Conservation (phyloP, 2,797 vertebrate species). For the Lepidocolaptes lacrymiger region DNA sequence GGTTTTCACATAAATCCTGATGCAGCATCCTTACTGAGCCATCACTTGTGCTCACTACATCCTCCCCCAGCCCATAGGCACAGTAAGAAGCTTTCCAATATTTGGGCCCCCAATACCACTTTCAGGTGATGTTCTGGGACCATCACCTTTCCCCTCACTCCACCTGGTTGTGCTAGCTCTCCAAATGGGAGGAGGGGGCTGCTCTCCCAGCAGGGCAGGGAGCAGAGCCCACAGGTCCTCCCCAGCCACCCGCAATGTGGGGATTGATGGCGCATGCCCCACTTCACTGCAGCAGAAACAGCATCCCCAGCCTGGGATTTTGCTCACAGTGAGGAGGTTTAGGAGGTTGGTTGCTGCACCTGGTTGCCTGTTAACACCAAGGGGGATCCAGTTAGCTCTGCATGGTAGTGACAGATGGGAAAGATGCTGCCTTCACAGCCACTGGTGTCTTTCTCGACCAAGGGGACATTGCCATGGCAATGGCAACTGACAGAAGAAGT, state of each 20-base stretch:
- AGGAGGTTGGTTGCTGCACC: neutral
- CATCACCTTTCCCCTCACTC: neutral
- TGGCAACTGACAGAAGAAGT: neutral
- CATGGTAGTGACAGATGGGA: accelerated
- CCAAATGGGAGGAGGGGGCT: neutral
- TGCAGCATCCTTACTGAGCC: neutral
- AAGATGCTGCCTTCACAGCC: neutral
- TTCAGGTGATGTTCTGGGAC: neutral
- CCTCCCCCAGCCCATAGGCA: neutral
- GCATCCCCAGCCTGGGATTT: neutral
- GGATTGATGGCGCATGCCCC: neutral
- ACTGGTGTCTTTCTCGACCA: neutral
- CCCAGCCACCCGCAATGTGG: neutral
- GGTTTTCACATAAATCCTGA: neutral
- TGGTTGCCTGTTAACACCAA: neutral
- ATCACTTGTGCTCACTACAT: neutral
- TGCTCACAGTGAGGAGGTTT: neutral
- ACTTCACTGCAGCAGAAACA: neutral
- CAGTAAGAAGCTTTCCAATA: neutral
- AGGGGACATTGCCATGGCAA: neutral
- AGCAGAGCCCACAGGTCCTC: neutral
- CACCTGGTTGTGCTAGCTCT: neutral
- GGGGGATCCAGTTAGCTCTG: neutral
- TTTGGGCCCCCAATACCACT: neutral
- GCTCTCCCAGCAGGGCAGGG: neutral